A percentile compares a stretch with the other conserved stretches of the same genome.
Conservation (phyloP, 2,797 vertebrate species). For the Sarcoramphus papa region DNA sequence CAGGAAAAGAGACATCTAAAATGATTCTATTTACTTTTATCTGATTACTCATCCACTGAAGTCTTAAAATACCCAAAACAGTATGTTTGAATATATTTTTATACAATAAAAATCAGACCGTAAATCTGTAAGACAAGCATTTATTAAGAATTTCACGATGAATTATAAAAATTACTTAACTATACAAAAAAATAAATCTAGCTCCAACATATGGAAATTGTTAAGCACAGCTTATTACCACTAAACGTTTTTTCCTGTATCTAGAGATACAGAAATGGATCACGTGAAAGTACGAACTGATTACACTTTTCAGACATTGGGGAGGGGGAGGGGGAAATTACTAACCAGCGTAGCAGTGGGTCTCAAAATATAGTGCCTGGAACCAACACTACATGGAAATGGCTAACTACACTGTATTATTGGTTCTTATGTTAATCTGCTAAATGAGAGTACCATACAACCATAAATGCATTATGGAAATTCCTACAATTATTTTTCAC, state of each 20-base stretch:
- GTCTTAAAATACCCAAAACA: neutral
- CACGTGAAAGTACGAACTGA: neutral
- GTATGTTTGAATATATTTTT: neutral
- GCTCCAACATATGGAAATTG: neutral
- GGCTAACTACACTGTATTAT: neutral
- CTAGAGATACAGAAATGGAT: neutral
- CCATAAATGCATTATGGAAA: neutral
- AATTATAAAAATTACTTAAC: neutral
- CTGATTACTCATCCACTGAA: neutral
- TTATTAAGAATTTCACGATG: neutral
- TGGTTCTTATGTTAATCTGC: neutral
- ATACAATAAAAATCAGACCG: neutral
- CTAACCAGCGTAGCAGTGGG: neutral
- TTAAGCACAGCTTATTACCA: neutral
- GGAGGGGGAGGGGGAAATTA: neutral
- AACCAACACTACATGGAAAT: neutral
- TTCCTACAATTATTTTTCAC: neutral
- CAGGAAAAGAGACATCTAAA: neutral
- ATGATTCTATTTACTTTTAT: neutral
- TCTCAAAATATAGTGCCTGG: neutral
- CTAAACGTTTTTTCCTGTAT: neutral
- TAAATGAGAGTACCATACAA: neutral
- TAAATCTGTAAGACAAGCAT: neutral
- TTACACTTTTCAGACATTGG: neutral
- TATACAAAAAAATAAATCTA: neutral